These are phyloP conservation scores for Uloborus diversus DNA, from an alignment of 1,140 invertebrate species.

Conservation along the genomic window DNA sequence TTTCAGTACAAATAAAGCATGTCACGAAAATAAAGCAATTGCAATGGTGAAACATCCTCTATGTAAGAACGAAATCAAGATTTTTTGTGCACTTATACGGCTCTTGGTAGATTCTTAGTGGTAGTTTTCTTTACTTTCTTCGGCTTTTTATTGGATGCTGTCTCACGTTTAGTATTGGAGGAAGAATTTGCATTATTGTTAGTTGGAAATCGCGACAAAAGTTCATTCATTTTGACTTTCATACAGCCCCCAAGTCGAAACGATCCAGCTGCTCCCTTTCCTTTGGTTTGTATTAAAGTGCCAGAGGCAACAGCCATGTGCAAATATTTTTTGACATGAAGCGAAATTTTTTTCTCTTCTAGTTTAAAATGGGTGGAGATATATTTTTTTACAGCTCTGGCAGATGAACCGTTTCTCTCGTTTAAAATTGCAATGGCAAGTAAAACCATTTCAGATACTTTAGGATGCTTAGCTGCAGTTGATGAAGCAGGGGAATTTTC, in stretches of 20 bases:
- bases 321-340: slow-evolving; percentile 71
- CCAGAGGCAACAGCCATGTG: slow-evolving; percentile 71
- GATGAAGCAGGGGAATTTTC: slow-evolving; percentile 50
- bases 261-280: slow-evolving; percentile 72
- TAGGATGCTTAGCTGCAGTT: slow-evolving; percentile 59
- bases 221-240: slow-evolving; percentile 60
- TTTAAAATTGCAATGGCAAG: slow-evolving; percentile 61
- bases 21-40: no score
- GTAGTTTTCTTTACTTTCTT: neutral
- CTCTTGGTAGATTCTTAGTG: neutral
- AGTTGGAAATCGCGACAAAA: slow-evolving; percentile 56
- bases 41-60: no score
- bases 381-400: slow-evolving; percentile 74
- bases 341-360: slow-evolving; percentile 69
- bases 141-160: neutral
- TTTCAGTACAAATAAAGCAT: no score
- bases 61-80: no score
- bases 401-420: slow-evolving; percentile 71
- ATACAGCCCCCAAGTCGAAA: slow-evolving; percentile 67
- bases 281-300: slow-evolving; percentile 71
- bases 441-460: slow-evolving; percentile 60
- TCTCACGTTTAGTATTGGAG: neutral
- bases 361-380: slow-evolving; percentile 71
- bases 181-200: neutral
- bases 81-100: neutral